phyloP scores from a whole-genome alignment of 1,140 invertebrate genomes.

The Thaumatotibia leucotreta region DNA sequence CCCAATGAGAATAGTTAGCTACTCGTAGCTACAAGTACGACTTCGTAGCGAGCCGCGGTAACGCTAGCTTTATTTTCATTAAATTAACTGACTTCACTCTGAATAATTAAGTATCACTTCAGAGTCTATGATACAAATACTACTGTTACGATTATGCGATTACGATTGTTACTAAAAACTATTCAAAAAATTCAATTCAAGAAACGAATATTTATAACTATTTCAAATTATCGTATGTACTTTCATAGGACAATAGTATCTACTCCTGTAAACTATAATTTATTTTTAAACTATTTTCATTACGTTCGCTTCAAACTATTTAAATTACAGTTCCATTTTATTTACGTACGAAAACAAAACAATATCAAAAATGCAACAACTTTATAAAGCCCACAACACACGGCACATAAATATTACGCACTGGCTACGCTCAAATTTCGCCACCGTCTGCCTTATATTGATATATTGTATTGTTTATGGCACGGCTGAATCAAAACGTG shows the following conservation, averaged over 20 bases:
- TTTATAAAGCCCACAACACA: constrained; percentile 41
- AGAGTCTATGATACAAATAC: no score
- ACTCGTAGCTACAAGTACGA: background rate
- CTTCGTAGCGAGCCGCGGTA: background rate
- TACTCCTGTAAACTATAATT: no score
- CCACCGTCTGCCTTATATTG: constrained; percentile 73
- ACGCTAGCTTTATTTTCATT: background rate
- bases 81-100: background rate
- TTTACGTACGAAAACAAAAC: constrained; percentile 44
- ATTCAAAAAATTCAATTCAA: no score
- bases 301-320: background rate
- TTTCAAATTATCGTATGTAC: no score
- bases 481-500: constrained; percentile 74
- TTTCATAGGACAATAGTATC: no score
- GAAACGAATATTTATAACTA: no score
- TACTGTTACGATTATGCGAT: no score
- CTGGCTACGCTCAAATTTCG: constrained; percentile 70
- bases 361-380: constrained; percentile 28
- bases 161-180: no score
- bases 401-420: constrained; percentile 61
- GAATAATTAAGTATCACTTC: no score
- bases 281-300: no score
- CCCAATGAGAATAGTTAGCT: no score
- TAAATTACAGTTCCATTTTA: background rate
- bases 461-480: constrained; percentile 77